Percentiles rank a stretch among this genome's conserved stretches.
phyloP scores from a whole-genome alignment of 2,888 invertebrate genomes.

The Pristionchus fissidentatus region DNA sequence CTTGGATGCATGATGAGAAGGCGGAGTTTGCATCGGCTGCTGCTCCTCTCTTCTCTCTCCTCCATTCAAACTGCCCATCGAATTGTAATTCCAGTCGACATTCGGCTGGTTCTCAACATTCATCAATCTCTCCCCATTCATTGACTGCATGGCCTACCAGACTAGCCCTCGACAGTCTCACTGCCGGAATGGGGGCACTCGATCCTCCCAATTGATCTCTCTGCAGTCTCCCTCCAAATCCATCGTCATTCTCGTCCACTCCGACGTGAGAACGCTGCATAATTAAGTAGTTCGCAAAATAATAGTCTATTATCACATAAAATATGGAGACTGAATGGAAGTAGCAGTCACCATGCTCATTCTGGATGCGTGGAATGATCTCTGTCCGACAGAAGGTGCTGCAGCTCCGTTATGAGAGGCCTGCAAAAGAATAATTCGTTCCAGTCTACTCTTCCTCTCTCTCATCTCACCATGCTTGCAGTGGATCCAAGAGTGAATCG shows the following conservation, averaged over 20 bases:
- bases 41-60: background rate
- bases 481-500: background rate
- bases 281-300: background rate
- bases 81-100: constrained; percentile 13
- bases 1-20: constrained; percentile 15
- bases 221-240: background rate
- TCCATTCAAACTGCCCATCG: constrained; percentile 9
- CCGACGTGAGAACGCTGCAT: constrained; percentile 6
- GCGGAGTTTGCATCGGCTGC: background rate
- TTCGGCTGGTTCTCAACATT: background rate
- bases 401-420: background rate
- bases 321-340: background rate
- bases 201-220: background rate
- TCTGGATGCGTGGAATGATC: constrained; percentile 23
- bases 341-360: constrained; percentile 12
- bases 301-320: background rate
- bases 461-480: background rate
- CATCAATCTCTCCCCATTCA: background rate
- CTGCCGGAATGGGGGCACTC: background rate
- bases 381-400: background rate
- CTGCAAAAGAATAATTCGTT: background rate
- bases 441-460: too few species aligned
- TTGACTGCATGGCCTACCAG: background rate
- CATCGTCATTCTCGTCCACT: constrained; percentile 27
- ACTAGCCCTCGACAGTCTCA: constrained; percentile 15